These are phyloP conservation scores for Oreotrochilus melanogaster DNA, from an alignment of 2,113 vertebrate genomes.

Conservation along the genomic window DNA sequence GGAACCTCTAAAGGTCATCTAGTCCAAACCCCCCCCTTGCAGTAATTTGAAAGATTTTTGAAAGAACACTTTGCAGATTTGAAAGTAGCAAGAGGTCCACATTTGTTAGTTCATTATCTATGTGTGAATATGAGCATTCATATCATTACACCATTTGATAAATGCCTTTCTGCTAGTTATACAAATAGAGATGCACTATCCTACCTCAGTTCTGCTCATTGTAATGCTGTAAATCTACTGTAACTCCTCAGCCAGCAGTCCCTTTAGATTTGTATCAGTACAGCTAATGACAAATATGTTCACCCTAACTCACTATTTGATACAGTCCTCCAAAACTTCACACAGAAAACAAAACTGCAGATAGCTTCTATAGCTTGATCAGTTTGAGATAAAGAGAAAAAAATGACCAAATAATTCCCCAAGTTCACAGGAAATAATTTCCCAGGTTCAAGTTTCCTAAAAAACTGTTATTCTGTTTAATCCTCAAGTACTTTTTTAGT, in stretches of 20 bases:
- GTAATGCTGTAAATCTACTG: neutral
- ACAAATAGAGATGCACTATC: neutral
- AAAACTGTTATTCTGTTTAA: constrained; percentile 11
- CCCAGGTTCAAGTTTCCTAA: neutral
- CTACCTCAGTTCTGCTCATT: neutral
- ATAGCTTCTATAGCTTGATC: neutral
- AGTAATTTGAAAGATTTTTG: too few species aligned
- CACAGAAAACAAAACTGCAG: neutral
- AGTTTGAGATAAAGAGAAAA: neutral
- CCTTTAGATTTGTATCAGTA: neutral
- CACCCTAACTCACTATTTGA: neutral
- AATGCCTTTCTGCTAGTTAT: neutral
- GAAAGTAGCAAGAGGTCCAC: neutral
- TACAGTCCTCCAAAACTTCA: neutral
- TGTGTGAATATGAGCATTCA: neutral
- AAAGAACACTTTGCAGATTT: neutral
- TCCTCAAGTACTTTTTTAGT: neutral
- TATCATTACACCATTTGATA: neutral
- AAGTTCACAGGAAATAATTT: neutral
- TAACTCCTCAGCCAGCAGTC: neutral
- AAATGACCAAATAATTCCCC: neutral
- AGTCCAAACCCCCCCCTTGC: too few species aligned
- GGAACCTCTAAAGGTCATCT: too few species aligned
- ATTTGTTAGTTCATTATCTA: neutral
- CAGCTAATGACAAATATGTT: neutral